Base-by-base conservation (phyloP, 2,888 invertebrate genomes). In the Leucophenga maculata region DNA sequence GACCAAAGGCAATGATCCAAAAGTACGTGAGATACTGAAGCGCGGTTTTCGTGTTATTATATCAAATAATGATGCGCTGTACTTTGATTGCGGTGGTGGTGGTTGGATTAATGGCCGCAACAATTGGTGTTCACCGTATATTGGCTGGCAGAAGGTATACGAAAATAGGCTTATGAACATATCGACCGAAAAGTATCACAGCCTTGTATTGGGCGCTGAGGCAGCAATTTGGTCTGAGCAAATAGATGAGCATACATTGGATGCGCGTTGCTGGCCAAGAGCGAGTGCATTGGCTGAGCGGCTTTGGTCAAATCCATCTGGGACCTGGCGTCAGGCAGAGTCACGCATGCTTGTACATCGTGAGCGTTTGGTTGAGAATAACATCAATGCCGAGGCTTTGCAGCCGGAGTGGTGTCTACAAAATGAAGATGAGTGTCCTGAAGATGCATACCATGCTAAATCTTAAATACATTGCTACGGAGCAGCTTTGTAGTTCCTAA, bases 111-210 rank as follows among this genome's bases (percentile, higher is more conserved):
- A 92, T 0, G 91, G 90, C 72, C 92, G 92, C 88, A 94, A 94
- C 80, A 97, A 97, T 86, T 97, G 97, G 97, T 97, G 96, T 85
- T 92, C 95, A 0, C 96, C 96, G 0, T 97, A 95, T 88, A 95
- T 94, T 79, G 94, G 95, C 3, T 97, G 96, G 96, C 95, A 96
- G 87, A 93, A 92, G 81, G 92, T 96, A 0, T 97, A 97, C 79
- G 92, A 93, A 46, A 96, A 96, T 86, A 93, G 92, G 73, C 93
- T 93, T 0, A 88, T 90, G 22, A 82, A 86, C 9, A 89, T 90
- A 1, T 39, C 39, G 9, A 9, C 6, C 8, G 1, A 1, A 6
- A 89, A 90, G 1, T 87, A 91, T 74, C 89, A 89, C 32, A 85
- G 91, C 57, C 90, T 91, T 71, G 85, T 91, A 66, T 77, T 90